Evolutionary conservation across 2,797 vertebrate genomes (phyloP).

Genomic region (Typhlichthys subterraneus): DNA sequence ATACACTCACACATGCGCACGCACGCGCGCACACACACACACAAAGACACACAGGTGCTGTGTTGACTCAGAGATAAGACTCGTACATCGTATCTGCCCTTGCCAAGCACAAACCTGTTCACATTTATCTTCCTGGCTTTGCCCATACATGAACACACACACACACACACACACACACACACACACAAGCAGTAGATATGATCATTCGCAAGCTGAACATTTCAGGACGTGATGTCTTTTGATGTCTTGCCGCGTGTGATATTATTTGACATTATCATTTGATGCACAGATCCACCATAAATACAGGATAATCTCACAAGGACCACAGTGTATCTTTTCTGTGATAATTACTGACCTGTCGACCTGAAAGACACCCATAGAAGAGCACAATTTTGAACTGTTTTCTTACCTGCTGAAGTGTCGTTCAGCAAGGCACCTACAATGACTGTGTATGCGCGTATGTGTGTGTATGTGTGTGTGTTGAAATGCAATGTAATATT

Average conservation of each 20-base stretch:
- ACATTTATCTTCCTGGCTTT: neutral
- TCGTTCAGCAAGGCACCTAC: too few relatives aligned
- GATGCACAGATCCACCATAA: neutral
- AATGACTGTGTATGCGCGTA: too few relatives aligned
- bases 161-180: conserved; percentile 4
- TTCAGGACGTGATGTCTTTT: conserved; percentile 14
- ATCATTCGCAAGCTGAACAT: conserved; percentile 21
- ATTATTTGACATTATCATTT: conserved; percentile 14
- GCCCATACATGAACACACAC: neutral
- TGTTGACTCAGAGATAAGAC: neutral
- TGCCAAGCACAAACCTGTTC: neutral
- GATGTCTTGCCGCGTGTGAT: neutral
- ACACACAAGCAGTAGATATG: conserved; percentile 7
- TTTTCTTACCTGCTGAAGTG: neutral
- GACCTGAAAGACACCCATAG: neutral
- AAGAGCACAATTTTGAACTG: neutral
- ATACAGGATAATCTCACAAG: neutral
- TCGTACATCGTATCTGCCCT: neutral
- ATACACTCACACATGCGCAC: conserved; percentile 1
- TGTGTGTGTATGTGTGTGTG: too few relatives aligned
- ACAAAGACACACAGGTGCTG: conserved; percentile 14
- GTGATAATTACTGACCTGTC: neutral
- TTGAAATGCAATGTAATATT: too few relatives aligned
- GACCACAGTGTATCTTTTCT: neutral
- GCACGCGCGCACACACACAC: conserved; percentile 12